Evolutionary conservation across 2,888 invertebrate genomes (phyloP), one percentile per base, ranked within the genome.

Genomic region (Ditula angustiorana): DNA sequence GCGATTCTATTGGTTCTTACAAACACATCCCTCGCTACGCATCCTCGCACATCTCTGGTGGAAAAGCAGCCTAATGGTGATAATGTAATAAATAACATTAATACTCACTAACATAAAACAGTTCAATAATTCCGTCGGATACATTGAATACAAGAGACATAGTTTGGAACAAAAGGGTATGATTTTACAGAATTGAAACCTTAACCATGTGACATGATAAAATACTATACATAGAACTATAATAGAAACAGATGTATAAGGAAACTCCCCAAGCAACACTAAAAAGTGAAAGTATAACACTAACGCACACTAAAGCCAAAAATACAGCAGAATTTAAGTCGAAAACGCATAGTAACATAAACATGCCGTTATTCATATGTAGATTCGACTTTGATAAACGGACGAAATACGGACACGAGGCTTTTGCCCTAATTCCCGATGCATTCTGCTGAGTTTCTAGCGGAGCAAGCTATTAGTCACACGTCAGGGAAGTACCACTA

Each of bases 271-370:
- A 50, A 60, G 59, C 50, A 21, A 60, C 59, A 28, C 23, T 10
- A 50, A 50, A 21, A 26, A 19, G 47, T 59, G 24, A 46, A 49
- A 37, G 35, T 49, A 26, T 50, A 50, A 35, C 21, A 52, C 11
- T 33, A 35, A 50, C 50, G 50, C 50, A 50, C 50, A 52, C 50
- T 50, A 50, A 23, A 11, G 52, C 61, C 44, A 21, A 53, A 61
- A 61, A 61, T 61, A 61, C 44, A 61, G 61, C 61, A 61, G 61
- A 61, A 44, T 53, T 61, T 26, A 21, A 4, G 49, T 50, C 37
- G 26, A 26, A 37, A 50, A 41, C 21, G 41, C 37, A 41, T 41
- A 13, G 19, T 28, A 52, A 35, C 35, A 41, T 30, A 50, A 50
- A 23, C 53, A 53, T 33, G 53, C 35, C 16, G 28, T 56, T 56